Conservation (phyloP, 2,797 vertebrate species). For the Peromyscus eremicus region DNA sequence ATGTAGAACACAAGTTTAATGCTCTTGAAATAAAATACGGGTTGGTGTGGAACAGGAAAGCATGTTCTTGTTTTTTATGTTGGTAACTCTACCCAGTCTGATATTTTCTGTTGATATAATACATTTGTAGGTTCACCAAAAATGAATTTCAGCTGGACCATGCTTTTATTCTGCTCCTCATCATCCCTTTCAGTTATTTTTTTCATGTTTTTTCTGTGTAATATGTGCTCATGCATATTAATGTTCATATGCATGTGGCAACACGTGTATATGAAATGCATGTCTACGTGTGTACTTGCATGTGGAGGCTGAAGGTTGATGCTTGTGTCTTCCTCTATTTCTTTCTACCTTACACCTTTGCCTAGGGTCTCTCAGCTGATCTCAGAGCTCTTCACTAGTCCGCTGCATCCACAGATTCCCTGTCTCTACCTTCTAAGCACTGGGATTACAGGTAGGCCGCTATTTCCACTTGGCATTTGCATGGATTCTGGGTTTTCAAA, state of each 20-base stretch:
- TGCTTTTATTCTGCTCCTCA: no score
- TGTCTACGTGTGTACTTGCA: neutral
- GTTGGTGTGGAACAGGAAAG: neutral
- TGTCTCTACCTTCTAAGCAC: neutral
- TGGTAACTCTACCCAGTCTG: neutral
- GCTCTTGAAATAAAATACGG: neutral
- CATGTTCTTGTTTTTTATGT: neutral
- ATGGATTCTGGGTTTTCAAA: neutral
- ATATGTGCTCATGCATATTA: neutral
- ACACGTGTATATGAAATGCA: neutral
- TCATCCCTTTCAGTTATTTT: neutral
- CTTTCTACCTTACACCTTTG: neutral
- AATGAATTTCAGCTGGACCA: neutral
- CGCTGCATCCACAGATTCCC: neutral
- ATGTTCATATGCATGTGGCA: neutral
- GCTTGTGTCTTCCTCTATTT: neutral
- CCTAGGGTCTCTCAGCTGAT: neutral
- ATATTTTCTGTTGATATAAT: neutral
- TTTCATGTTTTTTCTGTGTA: neutral
- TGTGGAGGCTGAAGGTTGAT: neutral
- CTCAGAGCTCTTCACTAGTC: neutral
- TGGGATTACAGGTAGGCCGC: neutral
- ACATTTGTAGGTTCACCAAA: neutral
- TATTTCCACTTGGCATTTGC: neutral
- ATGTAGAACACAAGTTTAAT: neutral